Percentiles rank a stretch among this genome's conserved stretches.
phyloP scores from a whole-genome alignment of 1,140 invertebrate species.

The Ericerus pela region DNA sequence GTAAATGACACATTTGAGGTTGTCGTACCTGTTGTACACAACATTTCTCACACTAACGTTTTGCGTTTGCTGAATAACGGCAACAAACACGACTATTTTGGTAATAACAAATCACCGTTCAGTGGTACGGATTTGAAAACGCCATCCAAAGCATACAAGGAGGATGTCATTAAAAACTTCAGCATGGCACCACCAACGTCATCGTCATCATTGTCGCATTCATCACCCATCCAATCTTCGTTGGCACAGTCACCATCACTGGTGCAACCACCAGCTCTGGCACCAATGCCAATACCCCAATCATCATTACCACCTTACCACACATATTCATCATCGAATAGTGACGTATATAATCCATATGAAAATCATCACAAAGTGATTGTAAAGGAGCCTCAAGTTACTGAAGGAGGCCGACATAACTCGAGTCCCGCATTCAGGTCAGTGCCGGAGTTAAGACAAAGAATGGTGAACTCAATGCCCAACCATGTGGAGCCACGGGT shows the following conservation, averaged over 20 bases:
- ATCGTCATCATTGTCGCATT: neutral
- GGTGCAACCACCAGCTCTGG: no score
- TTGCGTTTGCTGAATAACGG: constrained; percentile 59
- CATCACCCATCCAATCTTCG: no score
- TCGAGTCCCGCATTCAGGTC: neutral
- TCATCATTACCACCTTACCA: no score
- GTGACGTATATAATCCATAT: no score
- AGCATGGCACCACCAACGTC: neutral
- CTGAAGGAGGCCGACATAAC: no score
- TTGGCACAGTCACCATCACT: no score
- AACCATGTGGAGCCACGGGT: constrained; percentile 23
- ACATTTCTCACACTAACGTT: constrained; percentile 50
- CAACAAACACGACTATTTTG: no score
- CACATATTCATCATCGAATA: no score
- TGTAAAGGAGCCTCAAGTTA: neutral
- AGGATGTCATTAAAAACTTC: neutral
- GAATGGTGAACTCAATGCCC: neutral
- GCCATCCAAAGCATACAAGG: neutral
- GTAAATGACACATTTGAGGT: constrained; percentile 38
- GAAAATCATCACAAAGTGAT: no score
- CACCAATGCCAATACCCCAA: no score
- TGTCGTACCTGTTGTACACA: constrained; percentile 26
- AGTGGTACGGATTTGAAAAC: neutral
- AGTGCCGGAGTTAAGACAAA: neutral
- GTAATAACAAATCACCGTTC: no score